Evolutionary conservation across 2,113 vertebrate species (phyloP), one percentile per base, ranked within the genome.

Genomic region (Laticauda colubrina): DNA sequence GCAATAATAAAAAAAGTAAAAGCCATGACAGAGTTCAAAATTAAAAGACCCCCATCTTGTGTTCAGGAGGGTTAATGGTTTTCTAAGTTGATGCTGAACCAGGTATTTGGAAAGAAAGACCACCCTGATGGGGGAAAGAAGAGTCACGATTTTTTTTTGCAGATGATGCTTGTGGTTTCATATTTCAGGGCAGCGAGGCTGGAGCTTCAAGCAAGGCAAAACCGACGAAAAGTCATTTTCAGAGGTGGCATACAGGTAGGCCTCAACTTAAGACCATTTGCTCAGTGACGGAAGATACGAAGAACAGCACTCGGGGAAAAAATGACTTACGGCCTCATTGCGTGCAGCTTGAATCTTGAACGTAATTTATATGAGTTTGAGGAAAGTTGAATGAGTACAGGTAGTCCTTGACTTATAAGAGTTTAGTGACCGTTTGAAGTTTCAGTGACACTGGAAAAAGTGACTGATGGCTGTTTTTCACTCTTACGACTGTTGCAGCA

Each of bases 1-100:
- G 95, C 94, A 97, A 97, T 97, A 98, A 97, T 98, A 97, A 97
- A 97, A 96, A 24, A 90, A 97, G 98, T 97, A 98, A 97, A 97
- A 97, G 96, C 96, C 57, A 24, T 24, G 23, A 96, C 5, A 20
- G 95, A 87, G 93, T 95, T 95, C 97, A 94, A 97, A 98, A 98
- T 96, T 93, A 48, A 98, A 97, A 93, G 95, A 59, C 21, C 21
- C 23, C 92, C 57, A 55, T 85, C 90, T 1, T 75, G 12, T 55
- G 89, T 64, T 91, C 90, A 95, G 75, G 91, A 69, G 54, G 92
- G n/a, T 26, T 43, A 93, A 92, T 92, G 96, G 96, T 90, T 95
- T 95, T 89, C 0, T 0, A 43, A 93, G 88, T 24, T 0, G 81
- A 81, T 0, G 23, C 86, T 89, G 91, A 91, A 93, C 59, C n/a